Evolutionary conservation across 1,140 invertebrate genomes (phyloP), one percentile per base, ranked within the genome.

Genomic region (Sitodiplosis mosellana): DNA sequence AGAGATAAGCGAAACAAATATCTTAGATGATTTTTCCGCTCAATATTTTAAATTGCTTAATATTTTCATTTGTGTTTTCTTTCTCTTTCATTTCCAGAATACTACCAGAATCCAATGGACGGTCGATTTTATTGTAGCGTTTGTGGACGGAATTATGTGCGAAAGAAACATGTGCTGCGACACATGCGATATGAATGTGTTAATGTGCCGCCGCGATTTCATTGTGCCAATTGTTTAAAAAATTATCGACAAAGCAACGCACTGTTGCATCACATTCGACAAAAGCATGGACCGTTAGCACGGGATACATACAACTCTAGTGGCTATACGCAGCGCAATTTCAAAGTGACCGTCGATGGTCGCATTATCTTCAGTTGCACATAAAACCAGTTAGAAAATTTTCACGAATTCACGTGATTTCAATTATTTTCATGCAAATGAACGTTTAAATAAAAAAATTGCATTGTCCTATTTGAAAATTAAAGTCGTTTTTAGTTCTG

Each of bases 161-260:
- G 75, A 7, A 78, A 77, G 56, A 70, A 74, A 50, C 71, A 72
- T 12, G 52, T 76, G 22, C 69, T 72, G 46, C 62, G 73, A 2
- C 75, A 80, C 54, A 55, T 71, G 19, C 70, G 69, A 14, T 75
- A 75, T 59, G 75, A 77, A 55, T 77, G 75, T 54, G 54, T 65
- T 47, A 72, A 69, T 44, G 69, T 75, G 11, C 69, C 71, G 46
- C 77, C 77, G 5, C 69, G 70, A 49, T 79, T 77, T 53, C 65
- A 69, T 10, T 77, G 76, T 52, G 65, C 69, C 2, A 66, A 72
- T 51, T 77, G 75, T 55, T 47, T 57, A n/a, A 66, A 64, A 18
- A 54, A 59, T 34, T 74, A 73, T 52, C 64, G 63, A 46, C 60
- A 69, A 47, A 72, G 71, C 52, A 69, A 73, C 51, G 70, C 72